Base-by-base conservation (phyloP, 2,797 vertebrate genomes). In the Myripristis jacobus region DNA sequence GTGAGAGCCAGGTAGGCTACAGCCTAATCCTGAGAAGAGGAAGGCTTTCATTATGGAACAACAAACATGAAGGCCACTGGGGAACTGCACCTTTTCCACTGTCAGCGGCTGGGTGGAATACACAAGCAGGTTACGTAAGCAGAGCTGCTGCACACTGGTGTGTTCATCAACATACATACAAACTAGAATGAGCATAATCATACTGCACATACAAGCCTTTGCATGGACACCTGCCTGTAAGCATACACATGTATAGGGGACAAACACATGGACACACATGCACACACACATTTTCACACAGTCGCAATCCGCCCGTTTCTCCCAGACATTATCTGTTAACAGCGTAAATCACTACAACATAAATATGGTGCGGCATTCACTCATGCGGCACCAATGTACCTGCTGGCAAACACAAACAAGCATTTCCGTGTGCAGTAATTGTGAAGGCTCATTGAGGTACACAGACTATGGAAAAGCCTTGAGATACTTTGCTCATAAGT, bases 331-430 rank as follows among this genome's bases (percentile, higher is more conserved):
- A 66, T 75, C 38, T n/a, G 22, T 90, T 89, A 77, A 76, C 81
- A 62, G 84, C 73, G 63, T 73, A 84, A 89, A 91, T 84, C 60
- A 83, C 55, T 53, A 46, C 27, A 66, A 87, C 82, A 81, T 74
- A 77, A 91, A 89, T n/a, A 66, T 77, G 43, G 84, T 73, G 67
- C 57, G 74, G 73, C 77, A 70, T 59, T 80, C 76, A 75, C 66
- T 88, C 74, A 53, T 71, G 75, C 72, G 31, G 70, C 71, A 77
- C 80, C 59, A 78, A 89, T 67, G 73, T 80, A 90, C 81, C 90
- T 89, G 88, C 87, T 80, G 85, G 82, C 79, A 83, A 88, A 90
- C 68, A 77, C 81, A 90, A 88, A 83, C 75, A 64, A 81, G 82
- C 75, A 60, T 70, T 79, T 83, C 52, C 73, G 50, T 24, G 73